These are phyloP conservation scores for Nebria salina DNA, from an alignment of 2,888 invertebrate genomes.

Conservation along the genomic window DNA sequence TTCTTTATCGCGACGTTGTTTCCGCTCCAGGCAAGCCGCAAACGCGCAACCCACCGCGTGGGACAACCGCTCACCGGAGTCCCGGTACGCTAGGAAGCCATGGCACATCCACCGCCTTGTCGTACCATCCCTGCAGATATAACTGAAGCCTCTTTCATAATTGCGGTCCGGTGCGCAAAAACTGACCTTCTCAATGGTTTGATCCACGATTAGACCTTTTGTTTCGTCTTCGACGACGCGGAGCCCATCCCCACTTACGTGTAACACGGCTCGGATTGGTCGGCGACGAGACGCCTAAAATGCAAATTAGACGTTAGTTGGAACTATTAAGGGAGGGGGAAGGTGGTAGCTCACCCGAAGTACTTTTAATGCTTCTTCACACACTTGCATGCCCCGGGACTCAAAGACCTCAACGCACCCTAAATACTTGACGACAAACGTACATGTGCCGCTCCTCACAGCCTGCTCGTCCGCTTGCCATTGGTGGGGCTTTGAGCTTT, in stretches of 20 bases:
- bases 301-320: conserved; percentile 54
- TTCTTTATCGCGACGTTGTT: conserved; percentile 97
- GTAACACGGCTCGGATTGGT: conserved; percentile 88
- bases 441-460: conserved; percentile 95
- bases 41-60: conserved; percentile 99
- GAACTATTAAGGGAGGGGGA: conserved; percentile 35
- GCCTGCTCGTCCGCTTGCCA: conserved; percentile 99
- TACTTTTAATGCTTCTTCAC: conserved; percentile 98
- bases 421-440: conserved; percentile 97
- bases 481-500: conserved; percentile 95
- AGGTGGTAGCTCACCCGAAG: conserved; percentile 79
- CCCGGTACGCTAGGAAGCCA: conserved; percentile 95
- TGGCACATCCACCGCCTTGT: conserved; percentile 99
- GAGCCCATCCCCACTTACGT: conserved; percentile 94
- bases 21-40: conserved; percentile 96
- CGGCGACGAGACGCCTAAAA: conserved; percentile 84
- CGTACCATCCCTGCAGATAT: conserved; percentile 98
- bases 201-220: conserved; percentile 98
- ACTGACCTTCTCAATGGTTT: conserved; percentile 99
- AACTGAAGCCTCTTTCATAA: conserved; percentile 97
- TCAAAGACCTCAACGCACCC: conserved; percentile 99
- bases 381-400: conserved; percentile 99
- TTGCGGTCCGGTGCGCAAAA: conserved; percentile 99
- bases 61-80: conserved; percentile 92
- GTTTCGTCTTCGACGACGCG: conserved; percentile 99